A percentile compares a stretch with the other conserved stretches of the same genome.
These are phyloP conservation scores for Dicycla oo DNA, from an alignment of 2,888 invertebrate genomes.

Conservation along the genomic window DNA sequence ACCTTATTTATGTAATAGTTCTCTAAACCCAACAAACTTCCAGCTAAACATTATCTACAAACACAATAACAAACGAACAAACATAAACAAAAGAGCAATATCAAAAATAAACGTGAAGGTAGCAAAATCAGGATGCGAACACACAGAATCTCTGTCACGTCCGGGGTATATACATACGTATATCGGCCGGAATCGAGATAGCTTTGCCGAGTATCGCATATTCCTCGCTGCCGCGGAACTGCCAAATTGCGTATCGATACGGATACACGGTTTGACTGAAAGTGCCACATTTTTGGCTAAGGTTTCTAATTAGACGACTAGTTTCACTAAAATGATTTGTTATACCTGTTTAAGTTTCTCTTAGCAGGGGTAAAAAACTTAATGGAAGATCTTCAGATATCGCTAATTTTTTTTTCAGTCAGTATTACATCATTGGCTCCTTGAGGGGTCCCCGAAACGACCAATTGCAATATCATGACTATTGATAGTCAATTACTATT, in stretches of 20 bases:
- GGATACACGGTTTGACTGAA: conserved; percentile 58
- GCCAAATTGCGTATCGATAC: conserved; percentile 80
- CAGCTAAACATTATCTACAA: conserved; percentile 3
- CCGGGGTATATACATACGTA: conserved; percentile 63
- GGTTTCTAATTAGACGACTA: too few species aligned
- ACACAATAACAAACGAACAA: conserved; percentile 23
- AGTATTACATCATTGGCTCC: neutral
- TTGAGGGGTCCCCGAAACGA: too few species aligned
- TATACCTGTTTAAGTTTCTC: neutral
- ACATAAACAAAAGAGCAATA: conserved; percentile 25
- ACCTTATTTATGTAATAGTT: neutral
- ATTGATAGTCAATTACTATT: too few species aligned
- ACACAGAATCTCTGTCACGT: conserved; percentile 67
- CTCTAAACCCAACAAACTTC: neutral
- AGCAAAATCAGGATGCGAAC: conserved; percentile 47
- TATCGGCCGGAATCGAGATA: conserved; percentile 55
- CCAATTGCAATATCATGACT: too few species aligned
- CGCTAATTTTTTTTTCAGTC: neutral
- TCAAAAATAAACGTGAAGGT: conserved; percentile 55
- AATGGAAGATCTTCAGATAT: neutral
- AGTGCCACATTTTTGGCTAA: conserved; percentile 36
- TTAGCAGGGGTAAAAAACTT: neutral
- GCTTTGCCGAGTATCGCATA: conserved; percentile 69
- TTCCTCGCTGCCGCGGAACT: conserved; percentile 68
- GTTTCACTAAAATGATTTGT: neutral